These are phyloP conservation scores for Trachymyrmex cornetzi DNA, from an alignment of 1,140 invertebrate species.

Conservation along the genomic window DNA sequence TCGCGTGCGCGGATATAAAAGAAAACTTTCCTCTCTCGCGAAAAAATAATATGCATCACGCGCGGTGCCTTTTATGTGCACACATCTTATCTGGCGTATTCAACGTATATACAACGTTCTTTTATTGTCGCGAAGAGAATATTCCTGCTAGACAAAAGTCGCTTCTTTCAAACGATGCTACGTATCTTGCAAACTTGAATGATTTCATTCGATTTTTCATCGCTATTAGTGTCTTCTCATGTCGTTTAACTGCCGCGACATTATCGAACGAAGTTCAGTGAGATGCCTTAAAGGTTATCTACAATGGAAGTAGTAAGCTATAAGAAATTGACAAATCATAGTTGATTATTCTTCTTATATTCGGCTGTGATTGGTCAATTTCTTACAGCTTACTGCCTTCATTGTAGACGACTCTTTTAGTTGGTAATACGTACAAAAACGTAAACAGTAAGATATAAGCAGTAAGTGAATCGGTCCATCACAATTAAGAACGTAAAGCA, in stretches of 20 bases:
- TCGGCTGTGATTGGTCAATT: no score
- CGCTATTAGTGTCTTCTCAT: constrained; percentile 35
- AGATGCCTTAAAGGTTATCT: no score
- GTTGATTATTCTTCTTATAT: no score
- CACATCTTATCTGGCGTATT: constrained; percentile 30
- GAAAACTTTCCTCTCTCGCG: constrained; percentile 50
- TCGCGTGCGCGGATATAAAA: constrained; percentile 52
- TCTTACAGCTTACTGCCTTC: no score
- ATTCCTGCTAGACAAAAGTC: neutral
- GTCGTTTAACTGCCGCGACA: constrained; percentile 23
- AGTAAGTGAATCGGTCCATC: no score
- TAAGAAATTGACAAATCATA: no score
- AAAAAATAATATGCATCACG: constrained; percentile 53
- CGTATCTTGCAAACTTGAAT: constrained; percentile 29
- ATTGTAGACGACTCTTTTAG: no score
- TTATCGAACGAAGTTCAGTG: constrained; percentile 29
- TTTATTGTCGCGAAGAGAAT: constrained; percentile 20
- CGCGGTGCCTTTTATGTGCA: constrained; percentile 40
- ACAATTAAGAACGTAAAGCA: no score
- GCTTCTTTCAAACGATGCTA: constrained; percentile 40
- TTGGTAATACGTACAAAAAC: no score
- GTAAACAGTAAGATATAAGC: no score
- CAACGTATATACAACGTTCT: constrained; percentile 12
- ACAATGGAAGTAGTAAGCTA: no score
- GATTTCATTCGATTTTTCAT: constrained; percentile 44